Evolutionary conservation across 2,888 invertebrate species (phyloP), one percentile per base, ranked within the genome.

Genomic region (Stenoptilia bipunctidactyla): DNA sequence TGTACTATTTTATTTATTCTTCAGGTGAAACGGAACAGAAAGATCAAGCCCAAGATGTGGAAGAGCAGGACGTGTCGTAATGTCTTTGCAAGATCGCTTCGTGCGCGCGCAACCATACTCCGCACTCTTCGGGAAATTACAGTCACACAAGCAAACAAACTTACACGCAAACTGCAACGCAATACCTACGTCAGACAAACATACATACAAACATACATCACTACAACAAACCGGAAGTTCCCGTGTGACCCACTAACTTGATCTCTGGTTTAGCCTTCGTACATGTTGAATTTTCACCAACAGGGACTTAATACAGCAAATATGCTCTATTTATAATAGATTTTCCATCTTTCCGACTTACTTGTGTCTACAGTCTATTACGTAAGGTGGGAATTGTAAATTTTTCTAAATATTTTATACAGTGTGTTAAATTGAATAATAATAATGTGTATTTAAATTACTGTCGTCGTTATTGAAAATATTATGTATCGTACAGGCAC

Each of bases 31-130:
- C 92, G 53, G 95, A 96, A 85, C 92, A 92, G 66, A 95, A 94
- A 85, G 94, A 93, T 82, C 91, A 92, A 80, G 89, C 94, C 75
- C 94, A 94, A 83, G 96, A 96, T 83, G 93, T 91, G 69, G 96
- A 96, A 80, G 95, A 95, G 84, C 95, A 96, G 86, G 96, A 96
- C 86, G 94, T 94, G 85, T 95, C 95, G 92, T 95, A 95, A 95
- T 90, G 36, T 30, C 36, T 14, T 9, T 6, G 37, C 30, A 4
- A 13, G 35, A 35, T 14, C 13, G 35, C 13, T 13, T 35, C 35
- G 14, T 15, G 35, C 35, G 35, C 14, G 9, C 14, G 35, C 35
- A 13, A 15, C 10, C n/a, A 33, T 33, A 6, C 33, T 33, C 33
- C 13, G 33, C 12, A 13, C 12, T 13, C 33, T 33, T n/a, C 13